Conservation (phyloP, 2,888 invertebrate genomes). For the Schrankia costaestrigalis region DNA sequence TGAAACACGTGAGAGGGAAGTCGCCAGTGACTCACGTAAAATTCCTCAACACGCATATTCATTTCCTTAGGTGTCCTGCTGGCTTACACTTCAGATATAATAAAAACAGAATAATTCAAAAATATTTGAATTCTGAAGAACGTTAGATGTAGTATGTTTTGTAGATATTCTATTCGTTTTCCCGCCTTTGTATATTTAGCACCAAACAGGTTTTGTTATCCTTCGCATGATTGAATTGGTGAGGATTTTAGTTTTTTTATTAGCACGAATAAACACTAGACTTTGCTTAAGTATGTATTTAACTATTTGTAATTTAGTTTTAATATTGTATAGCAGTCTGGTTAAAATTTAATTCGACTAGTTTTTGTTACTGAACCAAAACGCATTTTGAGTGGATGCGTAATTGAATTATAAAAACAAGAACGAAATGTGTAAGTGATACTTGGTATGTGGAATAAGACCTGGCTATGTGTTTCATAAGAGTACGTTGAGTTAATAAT, state of each 20-base stretch:
- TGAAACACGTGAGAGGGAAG: constrained; percentile 55
- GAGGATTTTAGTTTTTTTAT: constrained; percentile 14
- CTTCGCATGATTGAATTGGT: constrained; percentile 14
- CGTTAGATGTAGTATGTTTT: constrained; percentile 11
- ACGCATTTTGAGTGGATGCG: constrained; percentile 2
- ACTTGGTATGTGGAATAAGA: constrained; percentile 13
- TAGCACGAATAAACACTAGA: constrained; percentile 10
- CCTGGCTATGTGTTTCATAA: constrained; percentile 15
- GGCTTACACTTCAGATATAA: neutral
- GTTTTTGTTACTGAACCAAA: constrained; percentile 8
- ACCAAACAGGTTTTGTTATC: constrained; percentile 21
- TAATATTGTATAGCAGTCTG: too few species aligned
- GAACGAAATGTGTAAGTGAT: constrained; percentile 16
- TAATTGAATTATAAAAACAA: constrained; percentile 1
- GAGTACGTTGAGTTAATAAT: constrained; percentile 21
- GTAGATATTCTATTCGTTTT: constrained; percentile 18
- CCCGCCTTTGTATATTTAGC: constrained; percentile 30
- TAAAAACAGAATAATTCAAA: neutral
- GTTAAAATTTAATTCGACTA: constrained; percentile 13
- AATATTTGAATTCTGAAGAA: constrained; percentile 10
- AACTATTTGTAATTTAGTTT: too few species aligned
- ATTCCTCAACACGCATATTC: constrained; percentile 34
- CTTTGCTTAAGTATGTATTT: constrained; percentile 7
- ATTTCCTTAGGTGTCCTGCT: too few species aligned
- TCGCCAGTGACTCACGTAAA: constrained; percentile 58